Evolutionary conservation across 2,113 vertebrate species (phyloP).

Genomic region (Chamaea fasciata): DNA sequence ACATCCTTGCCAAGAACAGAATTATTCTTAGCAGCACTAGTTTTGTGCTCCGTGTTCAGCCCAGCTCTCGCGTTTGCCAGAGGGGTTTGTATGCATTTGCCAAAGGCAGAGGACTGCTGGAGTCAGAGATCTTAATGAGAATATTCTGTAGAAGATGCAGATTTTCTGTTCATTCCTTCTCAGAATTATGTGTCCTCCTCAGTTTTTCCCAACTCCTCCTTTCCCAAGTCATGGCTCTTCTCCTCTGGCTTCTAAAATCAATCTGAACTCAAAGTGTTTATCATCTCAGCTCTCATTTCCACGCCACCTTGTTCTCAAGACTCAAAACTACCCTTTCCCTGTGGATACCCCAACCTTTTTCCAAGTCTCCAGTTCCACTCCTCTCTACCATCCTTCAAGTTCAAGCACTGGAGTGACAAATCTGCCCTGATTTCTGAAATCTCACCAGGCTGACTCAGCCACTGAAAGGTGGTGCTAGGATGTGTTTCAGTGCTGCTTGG

Average conservation of each 20-base stretch:
- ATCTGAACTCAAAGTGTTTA: neutral
- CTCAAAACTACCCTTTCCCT: neutral
- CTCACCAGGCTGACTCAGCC: neutral
- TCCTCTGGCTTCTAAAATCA: neutral
- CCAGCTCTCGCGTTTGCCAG: neutral
- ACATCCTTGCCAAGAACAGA: neutral
- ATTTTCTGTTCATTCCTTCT: neutral
- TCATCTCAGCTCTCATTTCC: neutral
- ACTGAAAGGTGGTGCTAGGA: too few species aligned
- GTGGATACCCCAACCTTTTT: neutral
- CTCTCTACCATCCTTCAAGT: neutral
- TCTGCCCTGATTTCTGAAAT: neutral
- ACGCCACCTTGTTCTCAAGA: neutral
- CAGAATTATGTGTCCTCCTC: neutral
- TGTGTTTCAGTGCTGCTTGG: neutral
- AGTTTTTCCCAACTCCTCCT: neutral
- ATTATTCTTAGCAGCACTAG: neutral
- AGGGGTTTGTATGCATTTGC: neutral
- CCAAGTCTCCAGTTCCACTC: neutral
- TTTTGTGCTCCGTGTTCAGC: neutral
- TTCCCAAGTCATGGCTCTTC: neutral
- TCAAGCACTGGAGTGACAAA: neutral
- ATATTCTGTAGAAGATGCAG: neutral
- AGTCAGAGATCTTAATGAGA: neutral
- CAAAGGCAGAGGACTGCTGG: neutral